These are phyloP conservation scores for Dermatophagoides farinae DNA, from an alignment of 1,140 invertebrate genomes.

Conservation along the genomic window DNA sequence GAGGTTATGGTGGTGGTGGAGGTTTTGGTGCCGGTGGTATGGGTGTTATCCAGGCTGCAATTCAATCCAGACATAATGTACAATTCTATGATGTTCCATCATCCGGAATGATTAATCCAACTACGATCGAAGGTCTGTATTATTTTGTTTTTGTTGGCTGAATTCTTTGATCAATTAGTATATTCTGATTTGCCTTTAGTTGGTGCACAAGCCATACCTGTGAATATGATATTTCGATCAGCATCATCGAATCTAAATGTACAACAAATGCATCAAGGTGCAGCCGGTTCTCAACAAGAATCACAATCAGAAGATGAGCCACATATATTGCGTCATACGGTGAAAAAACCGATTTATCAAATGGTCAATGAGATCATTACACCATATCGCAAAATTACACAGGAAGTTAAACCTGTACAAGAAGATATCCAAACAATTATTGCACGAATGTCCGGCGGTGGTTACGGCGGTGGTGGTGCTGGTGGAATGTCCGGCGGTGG, in stretches of 20 bases:
- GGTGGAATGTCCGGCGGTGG: not conserved
- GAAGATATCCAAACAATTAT: conserved; percentile 5
- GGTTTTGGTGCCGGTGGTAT: conserved; percentile 3
- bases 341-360: not conserved
- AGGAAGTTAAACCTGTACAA: not conserved
- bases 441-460: not conserved
- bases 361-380: not conserved
- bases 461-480: not conserved
- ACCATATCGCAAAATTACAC: not conserved
- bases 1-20: conserved; percentile 8
- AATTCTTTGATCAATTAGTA: not conserved
- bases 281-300: not conserved
- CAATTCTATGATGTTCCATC: conserved; percentile 11
- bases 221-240: not conserved
- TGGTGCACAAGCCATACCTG: not conserved
- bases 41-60: conserved; percentile 6
- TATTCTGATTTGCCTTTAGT: not conserved
- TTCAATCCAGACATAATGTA: conserved; percentile 5
- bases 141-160: not conserved
- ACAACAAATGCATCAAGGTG: conserved; percentile 3
- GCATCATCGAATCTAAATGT: conserved; percentile 5
- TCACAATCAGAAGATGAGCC: conserved; percentile 9
- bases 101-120: not conserved
- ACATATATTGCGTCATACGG: not conserved
- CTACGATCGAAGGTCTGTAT: conserved; percentile 1